Conservation (phyloP, 1,140 invertebrate species). For the Anastatus disparis region DNA sequence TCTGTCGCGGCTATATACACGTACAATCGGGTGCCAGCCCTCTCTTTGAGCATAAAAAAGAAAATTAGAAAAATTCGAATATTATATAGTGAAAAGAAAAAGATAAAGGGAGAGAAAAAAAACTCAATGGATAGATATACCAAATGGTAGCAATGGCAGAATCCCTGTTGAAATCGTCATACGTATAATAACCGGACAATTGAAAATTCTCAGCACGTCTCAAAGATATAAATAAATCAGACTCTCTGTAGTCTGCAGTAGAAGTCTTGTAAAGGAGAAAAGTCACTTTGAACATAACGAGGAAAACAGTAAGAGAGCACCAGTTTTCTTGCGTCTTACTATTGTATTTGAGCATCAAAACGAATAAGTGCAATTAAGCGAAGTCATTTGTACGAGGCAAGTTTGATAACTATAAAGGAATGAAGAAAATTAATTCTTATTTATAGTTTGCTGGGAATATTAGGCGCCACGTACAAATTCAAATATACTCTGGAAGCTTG, state of each 20-base stretch:
- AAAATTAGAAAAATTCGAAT: slow-evolving; percentile 5
- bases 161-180: not conserved
- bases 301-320: no score
- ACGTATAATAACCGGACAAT: slow-evolving; percentile 33
- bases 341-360: slow-evolving; percentile 13
- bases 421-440: slow-evolving; percentile 51
- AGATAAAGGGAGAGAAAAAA: not conserved
- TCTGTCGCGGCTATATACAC: not conserved
- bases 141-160: not conserved
- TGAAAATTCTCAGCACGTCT: slow-evolving; percentile 46
- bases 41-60: not conserved
- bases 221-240: slow-evolving; percentile 44
- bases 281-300: no score
- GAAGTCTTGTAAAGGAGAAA: not conserved
- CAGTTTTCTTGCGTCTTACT: not conserved
- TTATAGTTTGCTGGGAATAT: slow-evolving; percentile 45
- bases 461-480: slow-evolving; percentile 11
- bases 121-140: not conserved
- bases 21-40: no score
- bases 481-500: no score
- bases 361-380: no score
- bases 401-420: slow-evolving; percentile 44
- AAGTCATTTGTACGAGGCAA: slow-evolving; percentile 48
- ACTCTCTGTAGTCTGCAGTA: not conserved
- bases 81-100: not conserved